phyloP scores from a whole-genome alignment of 2,888 invertebrate species.

The Thera britannica region DNA sequence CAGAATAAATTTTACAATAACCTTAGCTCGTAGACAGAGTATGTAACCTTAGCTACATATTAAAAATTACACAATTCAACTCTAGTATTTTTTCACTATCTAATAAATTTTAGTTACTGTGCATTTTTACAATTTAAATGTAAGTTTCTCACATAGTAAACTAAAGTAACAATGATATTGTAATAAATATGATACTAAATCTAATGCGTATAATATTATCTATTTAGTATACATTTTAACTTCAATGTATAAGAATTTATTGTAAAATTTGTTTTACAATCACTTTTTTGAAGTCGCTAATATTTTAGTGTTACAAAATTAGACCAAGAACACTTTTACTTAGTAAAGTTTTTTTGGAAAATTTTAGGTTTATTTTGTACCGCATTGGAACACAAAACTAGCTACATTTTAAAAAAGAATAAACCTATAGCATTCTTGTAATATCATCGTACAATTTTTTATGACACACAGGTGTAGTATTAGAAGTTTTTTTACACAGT shows the following conservation, averaged over 20 bases:
- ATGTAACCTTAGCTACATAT: conserved; percentile 32
- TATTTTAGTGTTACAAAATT: not conserved
- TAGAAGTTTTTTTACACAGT: too few species aligned
- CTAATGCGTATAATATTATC: not conserved
- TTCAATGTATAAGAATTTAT: not conserved
- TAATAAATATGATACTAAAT: conserved; percentile 22
- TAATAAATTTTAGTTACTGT: conserved; percentile 40
- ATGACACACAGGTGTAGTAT: not conserved
- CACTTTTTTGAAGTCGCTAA: not conserved
- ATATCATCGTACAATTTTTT: not conserved
- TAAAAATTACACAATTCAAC: conserved; percentile 31
- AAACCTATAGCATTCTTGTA: conserved; percentile 8
- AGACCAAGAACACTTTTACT: not conserved
- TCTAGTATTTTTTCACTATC: conserved; percentile 28
- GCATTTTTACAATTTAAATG: conserved; percentile 36
- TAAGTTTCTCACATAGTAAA: conserved; percentile 35
- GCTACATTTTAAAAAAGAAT: conserved; percentile 1
- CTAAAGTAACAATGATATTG: conserved; percentile 22
- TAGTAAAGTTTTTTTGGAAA: not conserved
- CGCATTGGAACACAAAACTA: conserved; percentile 23
- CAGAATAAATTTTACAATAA: conserved; percentile 41
- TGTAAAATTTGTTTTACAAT: not conserved
- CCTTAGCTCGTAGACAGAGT: conserved; percentile 14
- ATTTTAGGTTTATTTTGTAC: not conserved
- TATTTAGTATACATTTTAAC: not conserved